phyloP scores from a whole-genome alignment of 2,888 invertebrate species.

The Allolobophora icterica region DNA sequence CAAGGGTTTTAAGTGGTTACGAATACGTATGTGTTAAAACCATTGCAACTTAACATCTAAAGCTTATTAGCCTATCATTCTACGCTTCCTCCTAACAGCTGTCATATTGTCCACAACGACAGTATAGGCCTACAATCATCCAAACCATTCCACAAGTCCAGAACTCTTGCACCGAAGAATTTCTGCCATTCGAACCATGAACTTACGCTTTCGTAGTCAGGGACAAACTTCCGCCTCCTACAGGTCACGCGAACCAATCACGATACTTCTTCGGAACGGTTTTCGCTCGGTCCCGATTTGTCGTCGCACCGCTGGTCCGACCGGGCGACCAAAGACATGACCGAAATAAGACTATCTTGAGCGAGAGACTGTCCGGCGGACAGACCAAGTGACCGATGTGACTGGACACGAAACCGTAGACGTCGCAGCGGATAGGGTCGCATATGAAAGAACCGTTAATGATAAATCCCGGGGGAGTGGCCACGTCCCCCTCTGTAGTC shows the following conservation, averaged over 20 bases:
- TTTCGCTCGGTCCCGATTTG: not conserved
- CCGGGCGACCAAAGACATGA: not conserved
- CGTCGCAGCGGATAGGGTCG: not conserved
- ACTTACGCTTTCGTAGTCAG: no score
- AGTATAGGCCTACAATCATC: no score
- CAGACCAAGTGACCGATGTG: not conserved
- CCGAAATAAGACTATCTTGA: not conserved
- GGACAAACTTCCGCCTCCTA: no score
- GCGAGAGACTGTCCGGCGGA: not conserved
- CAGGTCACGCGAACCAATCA: not conserved
- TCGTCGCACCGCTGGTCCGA: not conserved
- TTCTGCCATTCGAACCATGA: no score
- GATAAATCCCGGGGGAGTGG: not conserved
- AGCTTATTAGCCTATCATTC: no score
- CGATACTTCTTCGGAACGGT: not conserved
- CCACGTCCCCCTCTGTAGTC: not conserved
- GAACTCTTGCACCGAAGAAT: no score
- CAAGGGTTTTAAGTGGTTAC: no score
- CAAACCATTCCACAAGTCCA: no score
- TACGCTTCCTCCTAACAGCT: no score
- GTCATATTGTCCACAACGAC: no score
- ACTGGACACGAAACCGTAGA: not conserved
- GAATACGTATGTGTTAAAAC: no score
- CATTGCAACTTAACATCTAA: no score
- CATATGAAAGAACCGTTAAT: slow-evolving; percentile 12